These are phyloP conservation scores for Procambarus clarkii DNA, from an alignment of 1,140 invertebrate genomes.

Conservation along the genomic window DNA sequence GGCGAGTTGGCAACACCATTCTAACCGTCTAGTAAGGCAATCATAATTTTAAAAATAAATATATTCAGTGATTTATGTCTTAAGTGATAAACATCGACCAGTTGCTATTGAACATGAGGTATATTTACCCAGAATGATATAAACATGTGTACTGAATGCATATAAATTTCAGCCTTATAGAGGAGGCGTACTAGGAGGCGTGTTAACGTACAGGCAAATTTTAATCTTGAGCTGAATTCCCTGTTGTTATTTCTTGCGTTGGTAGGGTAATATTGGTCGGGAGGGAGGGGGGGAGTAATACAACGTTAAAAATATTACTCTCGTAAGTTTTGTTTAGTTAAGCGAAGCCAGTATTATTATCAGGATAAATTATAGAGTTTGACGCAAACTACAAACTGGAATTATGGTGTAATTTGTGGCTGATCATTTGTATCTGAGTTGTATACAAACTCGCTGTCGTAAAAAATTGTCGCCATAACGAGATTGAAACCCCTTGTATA, in stretches of 20 bases:
- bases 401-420: background rate
- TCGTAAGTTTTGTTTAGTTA: background rate
- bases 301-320: background rate
- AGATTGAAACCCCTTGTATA: slow-evolving; percentile 17
- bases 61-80: too few relatives aligned
- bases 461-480: background rate
- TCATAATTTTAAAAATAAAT: too few relatives aligned
- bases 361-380: background rate
- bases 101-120: too few relatives aligned
- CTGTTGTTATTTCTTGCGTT: background rate
- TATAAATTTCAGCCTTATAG: too few relatives aligned
- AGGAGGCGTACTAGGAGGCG: too few relatives aligned
- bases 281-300: background rate
- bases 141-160: too few relatives aligned
- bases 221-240: slow-evolving; percentile 13
- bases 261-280: background rate
- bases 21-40: too few relatives aligned
- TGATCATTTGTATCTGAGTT: slow-evolving; percentile 8
- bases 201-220: background rate
- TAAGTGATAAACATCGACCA: too few relatives aligned
- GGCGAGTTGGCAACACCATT: too few relatives aligned
- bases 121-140: too few relatives aligned
- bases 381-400: slow-evolving; percentile 22
- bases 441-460: background rate
- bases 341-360: slow-evolving; percentile 2